Evolutionary conservation across 2,113 vertebrate genomes (phyloP).

Genomic region (Elephas maximus): DNA sequence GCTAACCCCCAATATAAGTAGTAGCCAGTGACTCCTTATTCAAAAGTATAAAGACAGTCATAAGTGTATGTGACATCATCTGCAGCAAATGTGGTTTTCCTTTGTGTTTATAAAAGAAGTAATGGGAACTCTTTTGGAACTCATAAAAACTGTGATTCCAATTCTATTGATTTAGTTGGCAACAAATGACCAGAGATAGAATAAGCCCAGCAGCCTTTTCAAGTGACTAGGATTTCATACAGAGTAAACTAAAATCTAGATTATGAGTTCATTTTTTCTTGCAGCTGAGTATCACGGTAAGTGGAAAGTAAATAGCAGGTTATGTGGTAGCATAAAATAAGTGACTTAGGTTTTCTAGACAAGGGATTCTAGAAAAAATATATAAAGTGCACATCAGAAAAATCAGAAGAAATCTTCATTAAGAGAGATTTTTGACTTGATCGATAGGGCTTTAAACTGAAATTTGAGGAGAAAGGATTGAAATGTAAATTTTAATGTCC

Average conservation of each 20-base stretch:
- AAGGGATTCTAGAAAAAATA: neutral
- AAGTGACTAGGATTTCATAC: neutral
- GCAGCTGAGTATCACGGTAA: conserved; percentile 1
- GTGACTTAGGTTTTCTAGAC: conserved; percentile 20
- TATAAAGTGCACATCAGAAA: neutral
- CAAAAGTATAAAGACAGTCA: neutral
- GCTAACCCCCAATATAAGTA: neutral
- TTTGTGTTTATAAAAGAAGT: neutral
- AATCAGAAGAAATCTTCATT: neutral
- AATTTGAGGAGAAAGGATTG: neutral
- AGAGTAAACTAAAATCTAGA: conserved; percentile 21
- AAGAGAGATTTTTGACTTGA: neutral
- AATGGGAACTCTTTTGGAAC: neutral
- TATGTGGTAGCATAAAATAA: conserved; percentile 10
- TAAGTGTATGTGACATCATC: neutral
- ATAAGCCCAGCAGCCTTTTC: neutral
- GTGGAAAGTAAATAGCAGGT: neutral
- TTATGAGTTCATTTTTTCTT: neutral
- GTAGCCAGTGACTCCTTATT: neutral
- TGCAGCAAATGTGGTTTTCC: neutral
- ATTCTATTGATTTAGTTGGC: conserved; percentile 20
- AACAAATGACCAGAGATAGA: conserved; percentile 30
- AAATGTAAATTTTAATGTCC: neutral
- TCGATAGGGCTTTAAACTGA: neutral
- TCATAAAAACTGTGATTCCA: conserved; percentile 15